These are phyloP conservation scores for Prionailurus viverrinus DNA, from an alignment of 2,113 vertebrate genomes.

Conservation along the genomic window DNA sequence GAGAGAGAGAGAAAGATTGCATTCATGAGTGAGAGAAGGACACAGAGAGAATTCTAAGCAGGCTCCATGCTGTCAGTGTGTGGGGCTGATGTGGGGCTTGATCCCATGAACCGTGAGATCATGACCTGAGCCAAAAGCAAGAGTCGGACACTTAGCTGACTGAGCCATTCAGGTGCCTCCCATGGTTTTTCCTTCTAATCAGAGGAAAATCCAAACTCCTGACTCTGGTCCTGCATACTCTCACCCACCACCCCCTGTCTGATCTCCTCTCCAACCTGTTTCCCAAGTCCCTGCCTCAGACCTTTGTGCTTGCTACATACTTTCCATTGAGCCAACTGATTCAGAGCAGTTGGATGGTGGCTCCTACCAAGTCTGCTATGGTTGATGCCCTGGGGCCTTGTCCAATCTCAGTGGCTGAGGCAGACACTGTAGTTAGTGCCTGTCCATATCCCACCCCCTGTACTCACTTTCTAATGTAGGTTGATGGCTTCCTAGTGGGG, in stretches of 20 bases:
- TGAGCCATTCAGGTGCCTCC: too few species aligned
- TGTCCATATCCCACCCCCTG: rapidly evolving
- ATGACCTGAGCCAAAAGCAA: too few species aligned
- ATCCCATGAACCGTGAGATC: too few species aligned
- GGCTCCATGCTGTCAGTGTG: too few species aligned
- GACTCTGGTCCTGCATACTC: neutral
- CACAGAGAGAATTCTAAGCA: too few species aligned
- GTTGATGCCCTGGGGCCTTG: neutral
- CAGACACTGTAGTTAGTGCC: neutral
- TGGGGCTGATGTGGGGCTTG: too few species aligned
- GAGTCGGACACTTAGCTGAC: too few species aligned
- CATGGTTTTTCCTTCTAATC: neutral
- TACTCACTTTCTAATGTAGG: neutral
- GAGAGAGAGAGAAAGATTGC: too few species aligned
- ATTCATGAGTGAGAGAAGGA: too few species aligned
- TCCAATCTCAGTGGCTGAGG: neutral
- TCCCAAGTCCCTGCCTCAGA: neutral
- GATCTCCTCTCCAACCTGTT: neutral
- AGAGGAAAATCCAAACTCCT: neutral
- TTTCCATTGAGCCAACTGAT: neutral
- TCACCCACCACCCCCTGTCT: neutral
- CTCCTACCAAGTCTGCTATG: neutral
- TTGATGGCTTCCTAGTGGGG: neutral
- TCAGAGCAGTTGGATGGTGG: neutral
- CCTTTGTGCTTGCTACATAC: neutral